Base-by-base conservation (phyloP, 2,888 invertebrate genomes). In the Actias luna region DNA sequence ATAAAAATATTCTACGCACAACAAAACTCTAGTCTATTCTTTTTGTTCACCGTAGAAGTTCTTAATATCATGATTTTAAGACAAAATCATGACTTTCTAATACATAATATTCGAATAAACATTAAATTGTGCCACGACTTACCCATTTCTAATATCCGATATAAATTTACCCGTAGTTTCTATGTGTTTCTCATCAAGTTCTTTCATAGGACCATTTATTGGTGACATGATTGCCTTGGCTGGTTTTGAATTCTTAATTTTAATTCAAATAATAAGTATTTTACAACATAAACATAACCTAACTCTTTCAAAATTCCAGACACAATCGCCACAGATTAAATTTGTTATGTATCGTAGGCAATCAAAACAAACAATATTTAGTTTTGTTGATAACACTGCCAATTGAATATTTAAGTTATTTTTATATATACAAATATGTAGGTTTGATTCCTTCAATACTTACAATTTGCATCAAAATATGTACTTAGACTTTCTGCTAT, bases 101-200 rank as follows among this genome's bases (percentile, higher is more conserved):
- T 55, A 29, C 55, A 55, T 5, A 29, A 55, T 55, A 55, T 55
- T 18, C 18, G 4, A 58, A 10, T 64, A 58, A 2, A 16, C 12
- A 8, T 16, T 14, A n/a, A 18, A 16, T 27, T 35, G 16, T 50
- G 59, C 62, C 58, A 59, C 50, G 59, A 59, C 86, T 69, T 75
- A 92, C 92, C 88, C 86, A 63, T 65, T 66, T 27, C 66, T 67
- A 0, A 70, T 68, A 59, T 70, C 63, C 5, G 67, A 62, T 31
- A 69, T 67, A 18, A 69, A 67, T 64, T 69, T 70, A 27, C 68
- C 67, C 7, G 69, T 64, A 46, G 60, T 29, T 42, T 64, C 68
- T 12, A 68, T 58, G 29, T 65, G 64, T 64, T 67, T 68, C 18
- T 68, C 67, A 22, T 64, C 65, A 52, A 64, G 60, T 31, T 64